Evolutionary conservation across 2,888 invertebrate species (phyloP).

Genomic region (Drosophila gaucha): DNA sequence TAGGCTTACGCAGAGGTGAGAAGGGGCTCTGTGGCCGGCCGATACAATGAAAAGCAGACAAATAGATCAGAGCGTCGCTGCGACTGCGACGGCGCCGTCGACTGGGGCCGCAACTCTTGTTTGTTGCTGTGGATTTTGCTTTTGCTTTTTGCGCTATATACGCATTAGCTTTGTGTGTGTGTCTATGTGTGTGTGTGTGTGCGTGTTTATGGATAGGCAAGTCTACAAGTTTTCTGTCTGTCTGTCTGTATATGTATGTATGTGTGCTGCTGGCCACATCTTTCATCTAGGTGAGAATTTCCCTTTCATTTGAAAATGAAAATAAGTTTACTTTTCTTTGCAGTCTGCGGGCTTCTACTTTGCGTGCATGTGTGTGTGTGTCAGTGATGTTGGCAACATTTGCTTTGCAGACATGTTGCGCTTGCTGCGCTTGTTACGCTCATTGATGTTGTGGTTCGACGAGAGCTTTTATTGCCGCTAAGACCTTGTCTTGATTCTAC

Average conservation of each 20-base stretch:
- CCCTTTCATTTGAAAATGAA: conserved; percentile 83
- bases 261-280: conserved; percentile 36
- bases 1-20: not conserved
- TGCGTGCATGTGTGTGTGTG: conserved; percentile 3
- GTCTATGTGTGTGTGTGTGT: conserved; percentile 3
- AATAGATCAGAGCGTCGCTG: conserved; percentile 52
- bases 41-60: conserved; percentile 45
- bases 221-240: too few relatives aligned
- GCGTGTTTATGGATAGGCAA: too few relatives aligned
- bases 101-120: conserved; percentile 28
- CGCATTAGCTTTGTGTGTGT: conserved; percentile 13
- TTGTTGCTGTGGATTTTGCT: conserved; percentile 38
- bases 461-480: conserved; percentile 9
- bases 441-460: conserved; percentile 4
- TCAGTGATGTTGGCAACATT: conserved; percentile 26
- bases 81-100: conserved; percentile 20
- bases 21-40: not conserved
- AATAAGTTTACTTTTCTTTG: conserved; percentile 80
- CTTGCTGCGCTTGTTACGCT: conserved; percentile 2
- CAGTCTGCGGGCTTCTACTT: conserved; percentile 27
- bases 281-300: conserved; percentile 80
- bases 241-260: conserved; percentile 2
- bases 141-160: conserved; percentile 57
- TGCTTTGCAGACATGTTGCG: conserved; percentile 23
- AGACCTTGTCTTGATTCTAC: conserved; percentile 39